Percentiles rank a stretch among this genome's conserved stretches.
Conservation (phyloP, 1,140 invertebrate genomes). For the Drosophila jambulina region DNA sequence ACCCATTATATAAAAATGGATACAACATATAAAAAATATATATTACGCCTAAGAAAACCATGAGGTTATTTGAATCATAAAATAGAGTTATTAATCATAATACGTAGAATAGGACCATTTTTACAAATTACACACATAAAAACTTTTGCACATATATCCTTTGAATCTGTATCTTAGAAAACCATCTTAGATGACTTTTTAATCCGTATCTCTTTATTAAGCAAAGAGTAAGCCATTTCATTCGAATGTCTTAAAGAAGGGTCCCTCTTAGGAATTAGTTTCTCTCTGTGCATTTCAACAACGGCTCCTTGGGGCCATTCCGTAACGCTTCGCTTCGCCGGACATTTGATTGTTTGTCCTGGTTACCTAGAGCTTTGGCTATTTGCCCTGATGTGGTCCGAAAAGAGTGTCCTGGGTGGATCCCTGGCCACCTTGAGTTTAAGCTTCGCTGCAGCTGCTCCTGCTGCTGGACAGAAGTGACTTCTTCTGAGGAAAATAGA, state of each 20-base stretch:
- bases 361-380: conserved; percentile 37
- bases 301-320: conserved; percentile 16
- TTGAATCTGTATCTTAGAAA: no score
- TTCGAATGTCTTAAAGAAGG: neutral
- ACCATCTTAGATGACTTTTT: no score
- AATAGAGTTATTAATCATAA: neutral
- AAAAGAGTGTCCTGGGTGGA: conserved; percentile 25
- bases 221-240: no score
- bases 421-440: conserved; percentile 12
- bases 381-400: conserved; percentile 51
- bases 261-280: neutral
- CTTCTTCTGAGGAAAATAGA: conserved; percentile 8
- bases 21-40: neutral
- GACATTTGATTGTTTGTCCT: conserved; percentile 54
- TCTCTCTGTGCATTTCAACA: conserved; percentile 1
- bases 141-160: no score
- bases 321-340: conserved; percentile 35
- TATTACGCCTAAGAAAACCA: no score
- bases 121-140: no score
- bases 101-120: no score
- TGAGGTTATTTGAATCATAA: no score
- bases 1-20: neutral
- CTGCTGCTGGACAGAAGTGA: conserved; percentile 21
- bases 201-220: no score
- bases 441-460: conserved; percentile 18